These are phyloP conservation scores for Perizoma affinitatum DNA, from an alignment of 2,888 invertebrate genomes.

Conservation along the genomic window DNA sequence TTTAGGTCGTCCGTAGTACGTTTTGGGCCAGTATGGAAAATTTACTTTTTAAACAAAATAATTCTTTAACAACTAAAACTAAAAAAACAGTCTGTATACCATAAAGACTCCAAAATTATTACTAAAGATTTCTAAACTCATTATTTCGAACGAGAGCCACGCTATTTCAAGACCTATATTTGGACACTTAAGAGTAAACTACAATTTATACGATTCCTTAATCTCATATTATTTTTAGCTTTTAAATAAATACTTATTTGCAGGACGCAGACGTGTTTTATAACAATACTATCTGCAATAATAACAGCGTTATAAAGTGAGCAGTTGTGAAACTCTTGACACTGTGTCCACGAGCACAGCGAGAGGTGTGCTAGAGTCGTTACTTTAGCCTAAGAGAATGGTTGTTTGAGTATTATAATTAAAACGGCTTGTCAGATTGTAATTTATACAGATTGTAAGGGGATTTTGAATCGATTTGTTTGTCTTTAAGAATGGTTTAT, in stretches of 20 bases:
- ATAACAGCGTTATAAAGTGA: constrained; percentile 49
- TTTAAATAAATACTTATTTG: constrained; percentile 17
- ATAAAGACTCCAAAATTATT: no score
- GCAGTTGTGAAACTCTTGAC: constrained; percentile 42
- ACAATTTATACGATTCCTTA: constrained; percentile 29
- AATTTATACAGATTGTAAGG: neutral
- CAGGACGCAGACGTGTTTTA: constrained; percentile 33
- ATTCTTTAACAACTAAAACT: no score
- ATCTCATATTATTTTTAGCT: constrained; percentile 31
- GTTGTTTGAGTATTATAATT: no score
- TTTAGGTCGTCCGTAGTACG: no score
- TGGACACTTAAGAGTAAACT: constrained; percentile 2
- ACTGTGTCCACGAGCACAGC: constrained; percentile 30
- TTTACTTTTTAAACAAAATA: no score
- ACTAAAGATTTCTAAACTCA: constrained; percentile 2
- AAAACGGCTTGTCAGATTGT: neutral
- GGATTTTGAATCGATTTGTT: no score
- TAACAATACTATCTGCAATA: constrained; percentile 46
- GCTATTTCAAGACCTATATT: constrained; percentile 11
- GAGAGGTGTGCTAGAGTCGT: no score
- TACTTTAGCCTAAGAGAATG: no score
- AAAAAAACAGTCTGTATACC: no score
- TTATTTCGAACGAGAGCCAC: constrained; percentile 11
- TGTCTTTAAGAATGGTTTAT: no score
- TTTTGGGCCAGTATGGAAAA: no score